phyloP scores from a whole-genome alignment of 2,888 invertebrate genomes.

The Tribolium freemani region DNA sequence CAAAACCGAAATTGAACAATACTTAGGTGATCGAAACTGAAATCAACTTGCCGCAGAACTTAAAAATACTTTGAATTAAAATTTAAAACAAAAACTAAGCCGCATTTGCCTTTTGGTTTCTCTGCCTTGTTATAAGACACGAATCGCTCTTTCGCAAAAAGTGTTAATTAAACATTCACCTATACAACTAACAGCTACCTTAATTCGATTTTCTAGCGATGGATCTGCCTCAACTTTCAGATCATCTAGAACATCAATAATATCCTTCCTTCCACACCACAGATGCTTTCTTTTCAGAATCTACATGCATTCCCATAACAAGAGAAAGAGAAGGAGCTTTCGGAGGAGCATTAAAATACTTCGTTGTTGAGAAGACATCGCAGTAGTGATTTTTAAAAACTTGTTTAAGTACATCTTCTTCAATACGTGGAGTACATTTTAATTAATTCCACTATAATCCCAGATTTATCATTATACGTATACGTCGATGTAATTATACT shows the following conservation, averaged over 20 bases:
- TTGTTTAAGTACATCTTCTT: no score
- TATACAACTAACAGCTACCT: constrained; percentile 4
- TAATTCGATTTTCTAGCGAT: constrained; percentile 17
- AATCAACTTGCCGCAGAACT: constrained; percentile 3
- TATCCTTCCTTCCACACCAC: constrained; percentile 5
- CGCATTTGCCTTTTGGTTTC: not conserved
- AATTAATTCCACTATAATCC: constrained; percentile 12
- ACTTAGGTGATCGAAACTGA: not conserved
- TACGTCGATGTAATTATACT: not conserved
- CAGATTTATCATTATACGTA: constrained; percentile 22
- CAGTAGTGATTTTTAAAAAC: no score
- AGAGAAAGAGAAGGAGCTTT: constrained; percentile 8
- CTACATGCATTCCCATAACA: constrained; percentile 20
- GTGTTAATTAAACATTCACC: constrained; percentile 1
- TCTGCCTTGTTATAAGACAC: constrained; percentile 4
- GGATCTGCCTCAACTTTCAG: not conserved
- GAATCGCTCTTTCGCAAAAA: constrained; percentile 5
- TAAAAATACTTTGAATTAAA: not conserved
- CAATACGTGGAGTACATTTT: constrained; percentile 9
- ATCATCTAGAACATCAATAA: constrained; percentile 14
- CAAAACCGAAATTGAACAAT: no score
- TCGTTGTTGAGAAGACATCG: no score
- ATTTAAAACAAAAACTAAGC: no score
- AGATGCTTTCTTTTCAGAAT: constrained; percentile 16
- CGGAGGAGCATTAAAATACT: constrained; percentile 9